phyloP scores from a whole-genome alignment of 30 jellyfish, hydroid and myxozoan genomes.

The Aurelia aurita region DNA sequence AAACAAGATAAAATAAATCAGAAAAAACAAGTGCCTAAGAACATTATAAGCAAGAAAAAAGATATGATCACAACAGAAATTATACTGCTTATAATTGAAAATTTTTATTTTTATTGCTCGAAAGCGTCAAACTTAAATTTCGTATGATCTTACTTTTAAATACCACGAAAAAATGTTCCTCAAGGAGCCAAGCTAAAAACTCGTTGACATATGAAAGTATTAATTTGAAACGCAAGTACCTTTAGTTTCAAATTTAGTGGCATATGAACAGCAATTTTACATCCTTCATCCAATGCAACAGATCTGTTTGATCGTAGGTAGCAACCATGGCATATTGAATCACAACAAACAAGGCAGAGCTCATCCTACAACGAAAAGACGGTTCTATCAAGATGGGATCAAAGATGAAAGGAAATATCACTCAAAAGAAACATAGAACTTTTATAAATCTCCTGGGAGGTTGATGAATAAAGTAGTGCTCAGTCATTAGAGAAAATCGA shows the following conservation, averaged over 20 bases:
- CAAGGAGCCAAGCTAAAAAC: background rate
- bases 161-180: too few species aligned
- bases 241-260: slow-evolving; percentile 18
- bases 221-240: background rate
- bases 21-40: background rate
- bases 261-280: slow-evolving; percentile 40
- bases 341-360: slow-evolving; percentile 41
- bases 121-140: too few species aligned
- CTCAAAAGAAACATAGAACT: too few species aligned
- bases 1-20: background rate
- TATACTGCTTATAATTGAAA: too few species aligned
- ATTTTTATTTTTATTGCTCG: too few species aligned
- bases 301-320: slow-evolving; percentile 24
- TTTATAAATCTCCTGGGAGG: too few species aligned
- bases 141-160: too few species aligned
- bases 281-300: slow-evolving; percentile 1
- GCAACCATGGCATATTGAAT: slow-evolving; percentile 39
- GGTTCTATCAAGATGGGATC: background rate
- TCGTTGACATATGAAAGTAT: background rate
- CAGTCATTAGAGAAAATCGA: too few species aligned
- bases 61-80: too few species aligned
- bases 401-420: too few species aligned
- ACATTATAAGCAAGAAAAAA: too few species aligned
- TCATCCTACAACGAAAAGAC: slow-evolving; percentile 3
- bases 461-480: too few species aligned